Conservation (phyloP, 2,888 invertebrate genomes). For the Glaucopsyche alexis region DNA sequence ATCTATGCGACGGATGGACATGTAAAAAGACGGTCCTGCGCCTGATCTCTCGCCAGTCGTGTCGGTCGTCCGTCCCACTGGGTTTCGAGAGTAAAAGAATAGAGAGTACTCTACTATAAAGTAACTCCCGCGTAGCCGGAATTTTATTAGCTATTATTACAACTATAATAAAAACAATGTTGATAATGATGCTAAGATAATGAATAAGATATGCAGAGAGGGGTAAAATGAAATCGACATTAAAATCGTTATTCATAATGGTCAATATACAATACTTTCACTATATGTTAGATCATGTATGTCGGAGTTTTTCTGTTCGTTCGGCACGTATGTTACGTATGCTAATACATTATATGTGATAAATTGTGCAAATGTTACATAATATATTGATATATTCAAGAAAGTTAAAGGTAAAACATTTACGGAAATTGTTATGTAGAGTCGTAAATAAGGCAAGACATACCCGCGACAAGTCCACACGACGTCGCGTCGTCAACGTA, state of each 20-base stretch:
- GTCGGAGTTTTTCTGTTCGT: conserved; percentile 6
- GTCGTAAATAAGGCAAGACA: not conserved
- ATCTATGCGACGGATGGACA: too few relatives aligned
- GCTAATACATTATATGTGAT: conserved; percentile 10
- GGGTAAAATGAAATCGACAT: conserved; percentile 1
- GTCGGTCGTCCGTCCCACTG: too few relatives aligned
- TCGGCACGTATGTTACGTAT: conserved; percentile 11
- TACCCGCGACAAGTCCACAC: not conserved
- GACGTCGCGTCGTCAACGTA: too few relatives aligned
- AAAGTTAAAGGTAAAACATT: not conserved
- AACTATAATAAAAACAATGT: not conserved
- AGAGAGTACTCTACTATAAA: too few relatives aligned
- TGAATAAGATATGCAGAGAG: not conserved
- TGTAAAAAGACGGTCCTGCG: too few relatives aligned
- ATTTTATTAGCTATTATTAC: too few relatives aligned
- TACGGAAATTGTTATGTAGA: not conserved
- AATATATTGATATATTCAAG: conserved; percentile 5
- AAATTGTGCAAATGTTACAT: conserved; percentile 20
- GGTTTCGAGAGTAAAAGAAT: too few relatives aligned
- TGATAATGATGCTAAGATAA: not conserved
- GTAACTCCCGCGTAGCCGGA: too few relatives aligned
- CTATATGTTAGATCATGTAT: conserved; percentile 20
- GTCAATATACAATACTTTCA: conserved; percentile 3
- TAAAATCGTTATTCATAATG: conserved; percentile 6
- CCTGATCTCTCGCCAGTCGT: too few relatives aligned